phyloP scores from a whole-genome alignment of 1,140 invertebrate genomes.

The Sarcophaga bullata region DNA sequence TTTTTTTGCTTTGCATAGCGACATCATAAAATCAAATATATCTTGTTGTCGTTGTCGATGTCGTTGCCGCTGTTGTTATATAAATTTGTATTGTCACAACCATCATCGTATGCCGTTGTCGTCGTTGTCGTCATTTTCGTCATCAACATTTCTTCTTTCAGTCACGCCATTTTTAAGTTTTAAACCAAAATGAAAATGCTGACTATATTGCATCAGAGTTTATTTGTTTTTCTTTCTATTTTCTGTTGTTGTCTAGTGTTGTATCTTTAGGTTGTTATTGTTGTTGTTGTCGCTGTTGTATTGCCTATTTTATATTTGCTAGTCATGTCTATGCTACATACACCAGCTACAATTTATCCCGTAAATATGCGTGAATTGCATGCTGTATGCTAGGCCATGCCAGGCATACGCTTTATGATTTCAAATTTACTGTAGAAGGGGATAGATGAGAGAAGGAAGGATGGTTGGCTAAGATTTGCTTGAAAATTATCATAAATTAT shows the following conservation, averaged over 20 bases:
- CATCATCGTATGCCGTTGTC: neutral
- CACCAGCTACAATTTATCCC: too few relatives aligned
- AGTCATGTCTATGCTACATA: neutral
- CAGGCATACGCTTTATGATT: too few relatives aligned
- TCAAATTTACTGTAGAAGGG: neutral
- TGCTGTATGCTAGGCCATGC: too few relatives aligned
- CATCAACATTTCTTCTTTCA: neutral
- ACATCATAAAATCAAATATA: neutral
- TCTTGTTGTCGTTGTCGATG: constrained; percentile 13
- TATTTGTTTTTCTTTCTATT: neutral
- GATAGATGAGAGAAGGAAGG: too few relatives aligned
- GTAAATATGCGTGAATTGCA: too few relatives aligned
- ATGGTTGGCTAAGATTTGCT: neutral
- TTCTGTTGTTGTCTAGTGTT: neutral
- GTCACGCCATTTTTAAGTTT: constrained; percentile 41
- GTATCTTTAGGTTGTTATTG: too few relatives aligned
- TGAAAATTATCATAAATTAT: constrained; percentile 16
- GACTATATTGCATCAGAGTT: constrained; percentile 24
- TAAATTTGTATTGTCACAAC: constrained; percentile 9
- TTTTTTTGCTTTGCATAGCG: neutral
- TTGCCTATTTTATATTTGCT: neutral
- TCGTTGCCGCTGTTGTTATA: neutral
- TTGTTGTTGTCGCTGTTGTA: neutral
- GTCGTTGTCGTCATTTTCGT: constrained; percentile 11
- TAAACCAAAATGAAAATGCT: constrained; percentile 35